Percentiles rank a stretch among this genome's conserved stretches.
Evolutionary conservation across 2,888 invertebrate genomes (phyloP).

Genomic region (Trisateles emortualis): DNA sequence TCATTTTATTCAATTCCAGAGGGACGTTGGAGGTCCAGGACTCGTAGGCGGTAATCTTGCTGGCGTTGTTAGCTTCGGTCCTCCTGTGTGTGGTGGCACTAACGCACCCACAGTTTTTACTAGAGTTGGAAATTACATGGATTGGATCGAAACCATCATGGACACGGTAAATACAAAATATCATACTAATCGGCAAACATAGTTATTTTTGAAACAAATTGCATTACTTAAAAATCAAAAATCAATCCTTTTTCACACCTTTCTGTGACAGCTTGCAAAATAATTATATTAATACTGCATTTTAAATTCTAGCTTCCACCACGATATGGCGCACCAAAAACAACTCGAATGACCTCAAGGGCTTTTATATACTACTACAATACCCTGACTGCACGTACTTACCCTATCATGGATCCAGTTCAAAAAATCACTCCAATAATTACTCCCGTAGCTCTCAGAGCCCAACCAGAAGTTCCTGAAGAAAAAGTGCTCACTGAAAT

Average conservation of each 20-base stretch:
- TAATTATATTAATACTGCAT: background rate
- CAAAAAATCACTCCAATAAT: background rate
- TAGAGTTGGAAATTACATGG: slow-evolving; percentile 28
- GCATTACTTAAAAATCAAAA: no score
- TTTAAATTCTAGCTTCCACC: background rate
- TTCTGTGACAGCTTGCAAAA: background rate
- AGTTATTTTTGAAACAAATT: background rate
- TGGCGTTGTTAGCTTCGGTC: slow-evolving; percentile 39
- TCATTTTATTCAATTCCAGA: slow-evolving; percentile 34
- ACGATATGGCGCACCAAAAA: slow-evolving; percentile 1
- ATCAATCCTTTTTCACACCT: no score
- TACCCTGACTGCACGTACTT: background rate
- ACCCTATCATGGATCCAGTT: background rate
- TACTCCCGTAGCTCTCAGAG: background rate
- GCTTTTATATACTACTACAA: slow-evolving; percentile 3
- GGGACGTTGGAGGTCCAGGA: slow-evolving; percentile 55
- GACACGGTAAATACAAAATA: slow-evolving; percentile 8
- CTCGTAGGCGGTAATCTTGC: slow-evolving; percentile 17
- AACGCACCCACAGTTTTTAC: slow-evolving; percentile 38
- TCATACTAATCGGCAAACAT: background rate
- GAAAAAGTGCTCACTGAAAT: no score
- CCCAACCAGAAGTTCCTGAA: background rate
- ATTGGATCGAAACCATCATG: slow-evolving; percentile 23
- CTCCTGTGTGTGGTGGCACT: slow-evolving; percentile 13
- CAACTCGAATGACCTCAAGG: slow-evolving; percentile 4